Percentiles rank a stretch among this genome's conserved stretches.
Conservation (phyloP, 2,797 vertebrate genomes). For the Lepilemur ruficaudatus region DNA sequence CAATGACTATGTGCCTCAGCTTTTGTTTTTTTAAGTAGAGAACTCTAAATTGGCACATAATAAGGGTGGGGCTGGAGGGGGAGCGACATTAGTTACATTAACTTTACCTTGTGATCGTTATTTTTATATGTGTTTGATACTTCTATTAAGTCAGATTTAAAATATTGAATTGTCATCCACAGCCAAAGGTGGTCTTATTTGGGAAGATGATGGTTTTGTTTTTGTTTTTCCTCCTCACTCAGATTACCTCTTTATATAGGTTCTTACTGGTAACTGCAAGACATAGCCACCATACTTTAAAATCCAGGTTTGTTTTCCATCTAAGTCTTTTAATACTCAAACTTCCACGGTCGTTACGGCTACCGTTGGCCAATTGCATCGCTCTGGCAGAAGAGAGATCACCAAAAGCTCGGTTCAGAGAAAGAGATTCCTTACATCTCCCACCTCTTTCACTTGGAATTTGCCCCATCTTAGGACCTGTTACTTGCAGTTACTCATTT, state of each 20-base stretch:
- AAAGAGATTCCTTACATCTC: not conserved
- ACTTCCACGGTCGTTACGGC: not conserved
- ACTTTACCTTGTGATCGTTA: not conserved
- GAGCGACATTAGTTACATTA: too few relatives aligned
- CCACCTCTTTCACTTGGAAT: not conserved
- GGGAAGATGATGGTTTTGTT: not conserved
- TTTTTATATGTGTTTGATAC: not conserved
- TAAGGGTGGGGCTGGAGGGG: rapidly evolving
- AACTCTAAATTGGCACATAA: not conserved
- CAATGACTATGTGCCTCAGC: not conserved
- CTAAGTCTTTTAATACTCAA: not conserved
- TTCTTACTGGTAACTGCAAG: not conserved
- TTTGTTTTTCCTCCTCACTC: not conserved
- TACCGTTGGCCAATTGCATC: not conserved
- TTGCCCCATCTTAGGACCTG: not conserved
- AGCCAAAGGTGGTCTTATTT: not conserved
- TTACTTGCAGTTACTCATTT: not conserved
- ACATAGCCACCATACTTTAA: not conserved
- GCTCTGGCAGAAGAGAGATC: too few relatives aligned
- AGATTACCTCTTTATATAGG: not conserved
- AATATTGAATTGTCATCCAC: not conserved
- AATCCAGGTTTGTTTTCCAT: not conserved
- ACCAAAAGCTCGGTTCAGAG: too few relatives aligned
- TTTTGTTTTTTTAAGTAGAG: not conserved
- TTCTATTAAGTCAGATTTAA: not conserved